Evolutionary conservation across 2,113 vertebrate genomes (phyloP).

Genomic region (Pica pica): DNA sequence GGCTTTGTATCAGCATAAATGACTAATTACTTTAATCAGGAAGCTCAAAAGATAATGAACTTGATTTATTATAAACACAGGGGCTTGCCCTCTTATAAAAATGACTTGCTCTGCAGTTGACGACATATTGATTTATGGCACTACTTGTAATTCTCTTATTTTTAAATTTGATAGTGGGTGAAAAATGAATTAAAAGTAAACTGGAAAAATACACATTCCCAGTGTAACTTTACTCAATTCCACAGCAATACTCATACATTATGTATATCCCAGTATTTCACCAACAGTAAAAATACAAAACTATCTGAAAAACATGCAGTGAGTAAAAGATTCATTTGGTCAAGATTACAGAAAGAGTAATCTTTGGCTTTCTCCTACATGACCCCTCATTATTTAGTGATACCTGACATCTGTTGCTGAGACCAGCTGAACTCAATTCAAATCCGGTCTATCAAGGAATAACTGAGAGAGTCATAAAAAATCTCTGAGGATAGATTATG

Average conservation of each 20-base stretch:
- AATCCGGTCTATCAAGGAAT: not conserved
- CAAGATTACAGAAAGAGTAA: not conserved
- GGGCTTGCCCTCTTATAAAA: not conserved
- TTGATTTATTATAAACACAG: constrained; percentile 17
- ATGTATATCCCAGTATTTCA: not conserved
- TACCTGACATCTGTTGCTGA: not conserved
- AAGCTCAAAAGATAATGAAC: constrained; percentile 38
- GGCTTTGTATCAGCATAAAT: constrained; percentile 30
- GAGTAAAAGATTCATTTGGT: not conserved
- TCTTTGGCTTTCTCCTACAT: not conserved
- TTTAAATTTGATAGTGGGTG: not conserved
- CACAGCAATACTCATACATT: not conserved
- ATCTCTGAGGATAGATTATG: not conserved
- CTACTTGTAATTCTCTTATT: not conserved
- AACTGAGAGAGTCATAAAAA: not conserved
- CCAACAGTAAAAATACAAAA: not conserved
- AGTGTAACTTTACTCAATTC: not conserved
- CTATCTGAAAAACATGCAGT: not conserved
- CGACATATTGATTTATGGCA: constrained; percentile 15
- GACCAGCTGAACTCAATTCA: not conserved
- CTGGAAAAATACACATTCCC: not conserved
- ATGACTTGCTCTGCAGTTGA: not conserved
- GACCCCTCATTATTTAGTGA: not conserved
- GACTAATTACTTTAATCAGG: constrained; percentile 49
- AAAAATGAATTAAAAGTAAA: constrained; percentile 21